Evolutionary conservation across 1,140 invertebrate species (phyloP).

Genomic region (Drosophila pseudoobscura): DNA sequence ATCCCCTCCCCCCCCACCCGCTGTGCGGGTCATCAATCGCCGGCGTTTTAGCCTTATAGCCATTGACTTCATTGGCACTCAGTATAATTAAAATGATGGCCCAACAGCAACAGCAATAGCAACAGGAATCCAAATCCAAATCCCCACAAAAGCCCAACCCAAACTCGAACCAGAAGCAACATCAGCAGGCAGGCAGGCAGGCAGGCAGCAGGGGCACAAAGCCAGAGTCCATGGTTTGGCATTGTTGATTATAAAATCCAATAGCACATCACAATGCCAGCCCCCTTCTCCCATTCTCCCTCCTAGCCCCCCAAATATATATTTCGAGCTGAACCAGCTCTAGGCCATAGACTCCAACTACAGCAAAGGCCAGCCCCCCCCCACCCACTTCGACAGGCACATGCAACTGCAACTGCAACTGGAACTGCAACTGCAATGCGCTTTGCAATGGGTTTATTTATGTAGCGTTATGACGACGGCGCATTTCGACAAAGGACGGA

Average conservation of each 20-base stretch:
- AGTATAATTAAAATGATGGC: slow-evolving; percentile 82
- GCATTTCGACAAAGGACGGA: slow-evolving; percentile 39
- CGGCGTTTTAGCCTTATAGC: slow-evolving; percentile 72
- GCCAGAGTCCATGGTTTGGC: slow-evolving; percentile 61
- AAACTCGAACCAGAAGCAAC: slow-evolving; percentile 25
- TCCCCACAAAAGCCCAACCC: slow-evolving; percentile 16
- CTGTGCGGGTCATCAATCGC: slow-evolving; percentile 62
- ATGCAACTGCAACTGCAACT: slow-evolving; percentile 14
- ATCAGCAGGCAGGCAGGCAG: slow-evolving; percentile 1
- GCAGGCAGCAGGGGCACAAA: slow-evolving; percentile 48
- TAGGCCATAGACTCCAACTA: slow-evolving; percentile 27
- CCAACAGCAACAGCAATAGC: slow-evolving; percentile 51
- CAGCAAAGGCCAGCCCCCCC: neutral
- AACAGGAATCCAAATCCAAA: slow-evolving; percentile 24
- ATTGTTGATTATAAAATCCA: slow-evolving; percentile 81
- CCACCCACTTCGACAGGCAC: slow-evolving; percentile 15
- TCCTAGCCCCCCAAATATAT: slow-evolving; percentile 33
- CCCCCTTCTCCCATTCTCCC: neutral
- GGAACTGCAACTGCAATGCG: slow-evolving; percentile 61
- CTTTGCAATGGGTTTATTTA: slow-evolving; percentile 75
- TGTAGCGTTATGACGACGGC: slow-evolving; percentile 74
- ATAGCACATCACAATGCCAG: slow-evolving; percentile 67
- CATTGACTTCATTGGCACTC: slow-evolving; percentile 81
- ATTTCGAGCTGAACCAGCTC: slow-evolving; percentile 56
- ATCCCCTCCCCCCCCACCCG: slow-evolving; percentile 17